Evolutionary conservation across 2,888 invertebrate species (phyloP).

Genomic region (Melipona beecheii): DNA sequence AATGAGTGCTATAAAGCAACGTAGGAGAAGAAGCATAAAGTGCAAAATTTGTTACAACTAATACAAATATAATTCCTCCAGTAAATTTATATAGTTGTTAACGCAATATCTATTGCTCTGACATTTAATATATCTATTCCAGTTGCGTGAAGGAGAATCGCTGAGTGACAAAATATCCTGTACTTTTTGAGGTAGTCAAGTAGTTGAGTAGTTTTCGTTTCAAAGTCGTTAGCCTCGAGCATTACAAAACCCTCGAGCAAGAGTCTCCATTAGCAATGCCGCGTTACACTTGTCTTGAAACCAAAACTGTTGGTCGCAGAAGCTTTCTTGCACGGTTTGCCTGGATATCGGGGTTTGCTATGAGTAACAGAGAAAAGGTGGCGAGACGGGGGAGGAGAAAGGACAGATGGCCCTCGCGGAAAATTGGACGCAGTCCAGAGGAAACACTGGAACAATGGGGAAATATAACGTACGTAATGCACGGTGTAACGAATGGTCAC

Average conservation of each 20-base stretch:
- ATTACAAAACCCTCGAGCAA: not conserved
- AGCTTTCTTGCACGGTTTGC: not conserved
- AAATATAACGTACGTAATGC: slow-evolving; percentile 37
- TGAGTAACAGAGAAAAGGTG: slow-evolving; percentile 11
- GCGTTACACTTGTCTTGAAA: not conserved
- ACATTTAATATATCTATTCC: no score
- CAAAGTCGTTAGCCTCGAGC: no score
- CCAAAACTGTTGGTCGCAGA: not conserved
- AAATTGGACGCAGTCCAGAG: slow-evolving; percentile 33
- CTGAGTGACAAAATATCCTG: no score
- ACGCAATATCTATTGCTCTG: no score
- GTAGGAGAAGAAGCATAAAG: no score
- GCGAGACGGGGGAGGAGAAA: not conserved
- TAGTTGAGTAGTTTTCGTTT: no score
- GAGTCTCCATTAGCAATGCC: not conserved
- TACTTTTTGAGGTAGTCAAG: no score
- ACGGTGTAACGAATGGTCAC: slow-evolving; percentile 24
- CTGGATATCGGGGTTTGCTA: slow-evolving; percentile 28
- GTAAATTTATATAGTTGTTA: no score
- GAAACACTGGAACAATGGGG: slow-evolving; percentile 15
- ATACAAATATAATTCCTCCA: no score
- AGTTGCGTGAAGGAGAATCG: no score
- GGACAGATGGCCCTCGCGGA: not conserved
- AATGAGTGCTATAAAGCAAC: no score
- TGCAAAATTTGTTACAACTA: no score